These are phyloP conservation scores for Hylomyscus alleni DNA, from an alignment of 2,797 vertebrate species.

Conservation along the genomic window DNA sequence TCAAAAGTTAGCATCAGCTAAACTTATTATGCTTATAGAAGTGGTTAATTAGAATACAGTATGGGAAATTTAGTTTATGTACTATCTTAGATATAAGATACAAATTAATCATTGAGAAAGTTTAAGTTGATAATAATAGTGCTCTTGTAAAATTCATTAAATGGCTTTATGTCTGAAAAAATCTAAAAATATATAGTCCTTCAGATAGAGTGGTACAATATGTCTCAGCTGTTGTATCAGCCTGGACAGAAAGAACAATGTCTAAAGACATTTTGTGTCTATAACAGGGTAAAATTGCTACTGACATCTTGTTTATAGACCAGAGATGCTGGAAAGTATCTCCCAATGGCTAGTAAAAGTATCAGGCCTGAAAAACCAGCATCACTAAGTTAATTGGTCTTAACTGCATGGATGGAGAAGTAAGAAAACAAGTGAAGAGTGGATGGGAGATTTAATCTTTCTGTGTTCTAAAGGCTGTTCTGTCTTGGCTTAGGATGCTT, in stretches of 20 bases:
- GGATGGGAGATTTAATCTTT: not conserved
- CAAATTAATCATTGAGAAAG: not conserved
- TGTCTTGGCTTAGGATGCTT: not conserved
- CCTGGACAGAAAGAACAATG: not conserved
- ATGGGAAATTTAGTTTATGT: not conserved
- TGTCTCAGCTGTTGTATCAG: not conserved
- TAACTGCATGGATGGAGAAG: not conserved
- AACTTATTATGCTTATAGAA: slow-evolving; percentile 10
- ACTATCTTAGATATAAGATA: not conserved
- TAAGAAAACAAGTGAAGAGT: not conserved
- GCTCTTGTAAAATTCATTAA: not conserved
- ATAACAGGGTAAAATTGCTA: not conserved
- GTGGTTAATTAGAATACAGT: not conserved
- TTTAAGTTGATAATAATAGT: not conserved
- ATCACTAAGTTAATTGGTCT: not conserved
- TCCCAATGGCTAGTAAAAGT: not conserved
- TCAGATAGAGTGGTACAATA: not conserved
- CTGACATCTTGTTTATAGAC: not conserved
- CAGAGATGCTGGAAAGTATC: not conserved
- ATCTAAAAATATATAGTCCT: not conserved
- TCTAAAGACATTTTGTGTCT: not conserved
- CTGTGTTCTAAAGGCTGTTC: not conserved
- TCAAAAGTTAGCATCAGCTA: not conserved
- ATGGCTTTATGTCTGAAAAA: not conserved
- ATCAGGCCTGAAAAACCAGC: not conserved